Percentiles rank a stretch among this genome's conserved stretches.
phyloP scores from a whole-genome alignment of 37 sponge, comb jelly and placozoan species.

The Corticium candelabrum region DNA sequence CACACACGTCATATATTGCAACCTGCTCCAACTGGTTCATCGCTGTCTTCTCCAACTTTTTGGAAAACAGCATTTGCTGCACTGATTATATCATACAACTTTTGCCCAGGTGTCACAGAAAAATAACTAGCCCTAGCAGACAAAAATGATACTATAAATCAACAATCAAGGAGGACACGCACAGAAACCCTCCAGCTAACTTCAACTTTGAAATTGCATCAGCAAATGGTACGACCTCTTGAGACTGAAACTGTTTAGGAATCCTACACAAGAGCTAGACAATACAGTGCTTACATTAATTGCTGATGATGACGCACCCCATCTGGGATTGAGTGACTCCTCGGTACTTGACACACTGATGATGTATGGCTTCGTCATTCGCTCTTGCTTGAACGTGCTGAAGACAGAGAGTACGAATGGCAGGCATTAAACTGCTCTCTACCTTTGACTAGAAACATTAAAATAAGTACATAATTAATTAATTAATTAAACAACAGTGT shows the following conservation, averaged over 20 bases:
- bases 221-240: not conserved
- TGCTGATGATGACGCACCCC: not conserved
- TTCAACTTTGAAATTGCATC: not conserved
- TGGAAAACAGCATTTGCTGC: not conserved
- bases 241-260: not conserved
- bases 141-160: too few relatives aligned
- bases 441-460: not conserved
- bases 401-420: not conserved
- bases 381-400: not conserved
- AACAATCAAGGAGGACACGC: not conserved
- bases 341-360: not conserved
- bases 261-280: not conserved
- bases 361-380: not conserved
- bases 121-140: not conserved
- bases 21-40: not conserved
- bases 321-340: not conserved
- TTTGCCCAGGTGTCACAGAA: not conserved
- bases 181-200: conserved; percentile 3
- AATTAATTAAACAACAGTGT: too few relatives aligned
- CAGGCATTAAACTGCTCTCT: not conserved
- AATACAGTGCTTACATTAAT: not conserved
- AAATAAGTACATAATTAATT: too few relatives aligned
- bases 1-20: too few relatives aligned
- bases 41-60: not conserved
- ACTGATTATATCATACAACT: not conserved